phyloP scores from a whole-genome alignment of 2,113 vertebrate genomes.

The Chlorodrepanis virens region DNA sequence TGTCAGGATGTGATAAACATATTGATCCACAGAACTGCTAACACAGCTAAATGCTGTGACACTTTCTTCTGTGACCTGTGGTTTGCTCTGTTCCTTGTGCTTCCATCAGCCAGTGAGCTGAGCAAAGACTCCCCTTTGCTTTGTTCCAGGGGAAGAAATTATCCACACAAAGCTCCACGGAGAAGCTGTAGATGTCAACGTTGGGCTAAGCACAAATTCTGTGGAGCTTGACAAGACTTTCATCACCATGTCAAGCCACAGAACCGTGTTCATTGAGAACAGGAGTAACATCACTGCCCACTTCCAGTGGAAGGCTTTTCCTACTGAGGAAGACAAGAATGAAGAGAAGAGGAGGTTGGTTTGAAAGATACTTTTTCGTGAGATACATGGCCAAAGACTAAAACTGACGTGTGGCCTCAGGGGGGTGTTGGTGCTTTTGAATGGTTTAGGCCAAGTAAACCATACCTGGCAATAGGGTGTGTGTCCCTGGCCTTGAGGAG shows the following conservation, averaged over 20 bases:
- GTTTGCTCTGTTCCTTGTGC: neutral
- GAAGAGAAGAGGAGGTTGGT: constrained; percentile 5
- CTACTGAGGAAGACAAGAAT: constrained; percentile 74
- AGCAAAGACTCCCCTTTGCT: neutral
- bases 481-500: too few relatives aligned
- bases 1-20: neutral
- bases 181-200: constrained; percentile 74
- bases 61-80: neutral
- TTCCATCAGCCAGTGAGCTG: neutral
- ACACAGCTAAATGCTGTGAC: neutral
- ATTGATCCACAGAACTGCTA: too few relatives aligned
- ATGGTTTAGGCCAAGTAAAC: too few relatives aligned
- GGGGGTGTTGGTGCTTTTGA: too few relatives aligned
- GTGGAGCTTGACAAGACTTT: constrained; percentile 78
- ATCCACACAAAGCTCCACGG: constrained; percentile 76
- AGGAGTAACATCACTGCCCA: constrained; percentile 75
- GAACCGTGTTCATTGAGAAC: constrained; percentile 76
- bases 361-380: too few relatives aligned
- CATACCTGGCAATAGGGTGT: too few relatives aligned
- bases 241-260: constrained; percentile 67
- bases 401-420: too few relatives aligned
- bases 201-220: constrained; percentile 74
- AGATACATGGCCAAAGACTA: too few relatives aligned
- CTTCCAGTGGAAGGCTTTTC: constrained; percentile 82
- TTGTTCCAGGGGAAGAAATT: constrained; percentile 76